Base-by-base conservation (phyloP, 2,888 invertebrate species). In the Malachius bipustulatus region DNA sequence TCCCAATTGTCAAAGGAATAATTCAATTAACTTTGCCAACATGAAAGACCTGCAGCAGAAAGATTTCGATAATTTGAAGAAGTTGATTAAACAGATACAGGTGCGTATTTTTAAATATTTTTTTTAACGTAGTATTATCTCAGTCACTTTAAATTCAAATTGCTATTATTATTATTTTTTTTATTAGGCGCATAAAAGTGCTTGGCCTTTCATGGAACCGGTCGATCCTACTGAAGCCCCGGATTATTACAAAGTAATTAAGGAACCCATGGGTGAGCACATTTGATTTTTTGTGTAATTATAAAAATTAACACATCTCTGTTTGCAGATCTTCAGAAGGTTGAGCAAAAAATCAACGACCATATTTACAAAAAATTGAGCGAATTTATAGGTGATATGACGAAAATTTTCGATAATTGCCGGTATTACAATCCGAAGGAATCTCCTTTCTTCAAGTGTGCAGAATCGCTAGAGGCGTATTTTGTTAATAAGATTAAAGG, bases 331-430 rank as follows among this genome's bases (percentile, higher is more conserved):
- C 70, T 97, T 49, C 84, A 89, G 62, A 88, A 85, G 50, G 84
- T 97, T 49, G 90, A 91, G 64, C 70, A 73, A 45, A 83, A 88
- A 66, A 80, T 94, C 59, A 80, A 80, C 55, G 78, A 80, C 49
- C 77, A 78, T 56, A 72, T 70, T 32, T 96, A 96, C 63, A 79
- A 77, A 56, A 84, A 81, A 59, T 70, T 96, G 49, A 83, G 87
- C 60, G 93, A 97, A 59, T 94, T 96, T 64, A 88, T 94, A 56
- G 89, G 89, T 59, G 97, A 97, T 62, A 89, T 96, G 79, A 93
- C 90, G 43, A 90, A 91, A 66, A 91, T 98, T 58, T 96, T 97
- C 65, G 94, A 97, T 67, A 98, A 98, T 66, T 97, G 97, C 71
- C 82, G 96, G 47, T 89, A 90, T 60, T 96, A 93, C 67, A 96